Base-by-base conservation (phyloP, 2,797 vertebrate species). In the Macropus fuliginosus region DNA sequence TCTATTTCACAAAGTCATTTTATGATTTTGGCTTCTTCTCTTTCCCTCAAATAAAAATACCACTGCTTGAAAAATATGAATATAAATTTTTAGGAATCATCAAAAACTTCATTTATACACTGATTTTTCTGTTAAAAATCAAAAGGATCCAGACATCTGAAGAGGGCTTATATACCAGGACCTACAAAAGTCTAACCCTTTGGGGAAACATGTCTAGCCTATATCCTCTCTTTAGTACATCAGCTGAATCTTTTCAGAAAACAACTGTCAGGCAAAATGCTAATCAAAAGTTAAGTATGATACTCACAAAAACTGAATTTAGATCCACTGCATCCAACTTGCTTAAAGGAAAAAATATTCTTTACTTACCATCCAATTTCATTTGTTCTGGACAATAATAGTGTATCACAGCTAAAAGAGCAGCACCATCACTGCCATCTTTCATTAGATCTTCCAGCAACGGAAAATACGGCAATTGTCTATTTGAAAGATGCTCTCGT, bases 321-420 rank as follows among this genome's bases (percentile, higher is more conserved):
- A 12, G 0, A 2, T 0, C 1, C 5, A 3, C 16, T 3, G 46
- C 55, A n/a, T 55, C 1, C 0, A 16, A 91, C n/a, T 56, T 29
- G 3, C 6, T 54, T 18, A 0, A 4, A 59, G 0, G 59, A 91
- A 91, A 29, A 90, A 87, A 16, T 31, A 0, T n/a, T 95, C 57
- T 2, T n/a, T 90, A 94, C 98, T 28, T 99, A 99, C 99, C 99
- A 94, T 99, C 99, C 90, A 99, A 98, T 96, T 99, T 99, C 98
- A 99, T 99, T 94, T 99, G 98, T 93, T 99, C 99, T 0, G 99
- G 99, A 97, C 99, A 99, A 91, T 99, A 99, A 98, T 99, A 99
- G 98, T 99, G 99, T 97, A 99, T 98, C 81, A 99, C 98, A 21
- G 99, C 98, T 74, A 99, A 98, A 97, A 99, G 99, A 87, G 99